Evolutionary conservation across 2,113 vertebrate species (phyloP).

Genomic region (Tylochromis polylepis): DNA sequence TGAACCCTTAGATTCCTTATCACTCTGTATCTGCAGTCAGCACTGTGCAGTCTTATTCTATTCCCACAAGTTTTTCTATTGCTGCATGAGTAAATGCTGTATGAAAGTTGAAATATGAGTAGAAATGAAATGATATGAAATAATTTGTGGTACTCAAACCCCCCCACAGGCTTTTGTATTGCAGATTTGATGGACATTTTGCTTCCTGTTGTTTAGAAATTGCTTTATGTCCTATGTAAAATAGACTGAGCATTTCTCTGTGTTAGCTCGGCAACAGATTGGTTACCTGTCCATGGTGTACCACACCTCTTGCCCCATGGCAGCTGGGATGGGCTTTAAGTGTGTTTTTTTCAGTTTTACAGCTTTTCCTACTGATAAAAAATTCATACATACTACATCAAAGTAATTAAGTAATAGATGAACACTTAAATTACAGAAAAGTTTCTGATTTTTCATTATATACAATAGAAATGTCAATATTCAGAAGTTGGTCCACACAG

Average conservation of each 20-base stretch:
- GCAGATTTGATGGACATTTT: not conserved
- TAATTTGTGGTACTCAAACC: not conserved
- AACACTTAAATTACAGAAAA: not conserved
- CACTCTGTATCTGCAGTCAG: not conserved
- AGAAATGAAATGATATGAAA: not conserved
- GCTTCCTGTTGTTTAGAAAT: not conserved
- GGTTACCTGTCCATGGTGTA: not conserved
- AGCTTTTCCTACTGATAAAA: not conserved
- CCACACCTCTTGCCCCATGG: not conserved
- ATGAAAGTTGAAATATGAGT: not conserved
- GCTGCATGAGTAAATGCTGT: fast-evolving
- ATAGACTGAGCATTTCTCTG: not conserved
- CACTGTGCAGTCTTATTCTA: not conserved
- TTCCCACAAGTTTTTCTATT: fast-evolving
- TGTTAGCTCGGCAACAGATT: not conserved
- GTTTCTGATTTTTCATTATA: not conserved
- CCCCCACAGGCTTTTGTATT: not conserved
- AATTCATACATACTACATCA: not conserved
- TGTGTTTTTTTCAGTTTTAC: too few relatives aligned
- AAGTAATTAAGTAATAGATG: fast-evolving
- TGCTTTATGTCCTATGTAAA: not conserved
- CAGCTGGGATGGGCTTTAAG: not conserved
- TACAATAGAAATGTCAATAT: fast-evolving
- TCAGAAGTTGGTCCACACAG: not conserved
- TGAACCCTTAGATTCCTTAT: not conserved